Percentiles rank a stretch among this genome's conserved stretches.
Conservation (phyloP, 2,888 invertebrate species). For the Argyra leucocephala region DNA sequence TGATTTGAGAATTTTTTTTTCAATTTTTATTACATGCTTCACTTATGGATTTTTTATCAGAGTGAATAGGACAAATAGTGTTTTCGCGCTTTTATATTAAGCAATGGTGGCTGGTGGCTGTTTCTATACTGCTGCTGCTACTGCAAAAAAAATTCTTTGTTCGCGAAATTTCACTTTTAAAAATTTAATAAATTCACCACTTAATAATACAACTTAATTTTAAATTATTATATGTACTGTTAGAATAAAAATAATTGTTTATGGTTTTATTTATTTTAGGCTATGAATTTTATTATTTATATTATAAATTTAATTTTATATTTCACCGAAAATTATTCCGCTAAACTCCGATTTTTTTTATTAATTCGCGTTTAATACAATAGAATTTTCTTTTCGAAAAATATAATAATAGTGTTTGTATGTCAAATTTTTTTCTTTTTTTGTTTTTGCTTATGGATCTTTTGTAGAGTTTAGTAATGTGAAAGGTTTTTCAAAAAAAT, state of each 20-base stretch:
- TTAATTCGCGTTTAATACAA: background rate
- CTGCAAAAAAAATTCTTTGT: background rate
- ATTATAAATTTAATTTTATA: background rate
- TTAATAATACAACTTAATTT: no score
- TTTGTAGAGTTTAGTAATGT: no score
- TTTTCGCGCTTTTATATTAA: background rate
- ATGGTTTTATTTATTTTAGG: background rate
- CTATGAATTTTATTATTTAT: slow-evolving; percentile 1
- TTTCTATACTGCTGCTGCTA: background rate
- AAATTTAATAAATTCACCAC: background rate
- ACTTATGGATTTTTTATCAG: background rate
- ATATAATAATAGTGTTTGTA: no score
- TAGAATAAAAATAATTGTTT: background rate
- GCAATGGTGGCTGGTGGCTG: background rate
- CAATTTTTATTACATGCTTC: background rate
- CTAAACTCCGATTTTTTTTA: background rate
- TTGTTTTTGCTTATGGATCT: no score
- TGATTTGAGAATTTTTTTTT: background rate
- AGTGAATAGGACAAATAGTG: slow-evolving; percentile 3
- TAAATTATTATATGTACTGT: background rate
- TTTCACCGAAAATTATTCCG: slow-evolving; percentile 1
- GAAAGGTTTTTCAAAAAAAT: no score
- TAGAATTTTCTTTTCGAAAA: no score
- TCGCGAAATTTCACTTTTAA: slow-evolving; percentile 6
- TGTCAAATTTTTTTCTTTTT: no score